These are phyloP conservation scores for Venusia cambrica DNA, from an alignment of 2,888 invertebrate genomes.

Conservation along the genomic window DNA sequence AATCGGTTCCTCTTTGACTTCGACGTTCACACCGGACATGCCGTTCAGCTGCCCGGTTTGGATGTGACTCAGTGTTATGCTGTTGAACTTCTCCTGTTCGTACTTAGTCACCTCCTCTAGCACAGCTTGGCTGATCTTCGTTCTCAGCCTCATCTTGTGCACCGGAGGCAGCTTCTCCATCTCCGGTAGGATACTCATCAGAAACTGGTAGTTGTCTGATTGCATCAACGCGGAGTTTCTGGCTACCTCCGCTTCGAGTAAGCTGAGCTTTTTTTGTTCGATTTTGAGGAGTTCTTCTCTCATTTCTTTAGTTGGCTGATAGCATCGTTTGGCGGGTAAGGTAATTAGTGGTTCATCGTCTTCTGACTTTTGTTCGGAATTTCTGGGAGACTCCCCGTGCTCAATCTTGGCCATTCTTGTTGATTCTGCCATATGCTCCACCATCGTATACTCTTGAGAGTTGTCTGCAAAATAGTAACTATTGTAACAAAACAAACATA, in stretches of 20 bases:
- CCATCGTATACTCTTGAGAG: slow-evolving; percentile 14
- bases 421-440: slow-evolving; percentile 5
- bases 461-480: slow-evolving; percentile 4
- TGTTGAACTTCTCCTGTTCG: slow-evolving; percentile 13
- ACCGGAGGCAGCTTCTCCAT: slow-evolving; percentile 28
- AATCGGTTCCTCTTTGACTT: slow-evolving; percentile 25
- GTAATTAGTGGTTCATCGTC: slow-evolving; percentile 1
- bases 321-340: background rate
- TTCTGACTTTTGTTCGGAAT: slow-evolving; percentile 12
- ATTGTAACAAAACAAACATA: no score
- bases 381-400: slow-evolving; percentile 5
- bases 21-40: slow-evolving; percentile 3
- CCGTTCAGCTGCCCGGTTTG: no score
- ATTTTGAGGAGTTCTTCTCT: slow-evolving; percentile 27
- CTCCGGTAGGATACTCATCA: slow-evolving; percentile 30
- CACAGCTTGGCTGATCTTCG: slow-evolving; percentile 27
- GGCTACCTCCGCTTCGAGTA: slow-evolving; percentile 27
- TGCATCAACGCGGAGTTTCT: slow-evolving; percentile 18
- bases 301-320: slow-evolving; percentile 16
- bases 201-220: slow-evolving; percentile 29
- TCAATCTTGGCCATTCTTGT: slow-evolving; percentile 9
- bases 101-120: slow-evolving; percentile 21
- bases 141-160: slow-evolving; percentile 27
- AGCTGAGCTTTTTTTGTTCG: slow-evolving; percentile 29
- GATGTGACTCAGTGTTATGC: slow-evolving; percentile 10